Percentiles rank a stretch among this genome's conserved stretches.
Conservation (phyloP, 2,888 invertebrate genomes). For the Xestobium rufovillosum region DNA sequence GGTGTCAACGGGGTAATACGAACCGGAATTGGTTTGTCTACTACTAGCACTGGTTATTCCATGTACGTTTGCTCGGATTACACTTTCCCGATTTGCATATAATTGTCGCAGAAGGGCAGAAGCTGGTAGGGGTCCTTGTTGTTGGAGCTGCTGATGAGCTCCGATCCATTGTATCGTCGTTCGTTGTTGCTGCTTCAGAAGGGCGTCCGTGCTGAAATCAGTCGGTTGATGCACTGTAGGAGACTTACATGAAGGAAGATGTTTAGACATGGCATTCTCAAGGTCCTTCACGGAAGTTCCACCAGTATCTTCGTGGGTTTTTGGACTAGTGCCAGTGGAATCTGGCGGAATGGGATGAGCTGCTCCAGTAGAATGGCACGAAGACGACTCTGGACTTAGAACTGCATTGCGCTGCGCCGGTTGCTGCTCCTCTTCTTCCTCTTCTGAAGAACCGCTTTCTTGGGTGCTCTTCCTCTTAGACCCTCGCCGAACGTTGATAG, state of each 20-base stretch:
- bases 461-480: conserved; percentile 56
- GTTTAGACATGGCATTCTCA: conserved; percentile 95
- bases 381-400: conserved; percentile 55
- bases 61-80: conserved; percentile 81
- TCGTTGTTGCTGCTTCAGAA: conserved; percentile 73
- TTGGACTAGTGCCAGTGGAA: conserved; percentile 41
- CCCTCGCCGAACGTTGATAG: conserved; percentile 43
- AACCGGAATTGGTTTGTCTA: conserved; percentile 34
- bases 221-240: conserved; percentile 65
- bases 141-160: conserved; percentile 59
- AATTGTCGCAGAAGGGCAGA: conserved; percentile 83
- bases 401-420: conserved; percentile 40
- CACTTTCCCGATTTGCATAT: conserved; percentile 90
- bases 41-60: conserved; percentile 46
- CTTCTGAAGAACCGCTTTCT: conserved; percentile 46
- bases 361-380: conserved; percentile 55
- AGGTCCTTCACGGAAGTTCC: conserved; percentile 77
- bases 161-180: conserved; percentile 93
- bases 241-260: conserved; percentile 60
- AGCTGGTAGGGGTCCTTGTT: conserved; percentile 64
- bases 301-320: conserved; percentile 42
- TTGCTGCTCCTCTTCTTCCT: conserved; percentile 41
- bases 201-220: conserved; percentile 80
- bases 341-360: conserved; percentile 44
- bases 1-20: conserved; percentile 47